Evolutionary conservation across 2,888 invertebrate genomes (phyloP), one percentile per base, ranked within the genome.

Genomic region (Agonopterix alstromeriana): DNA sequence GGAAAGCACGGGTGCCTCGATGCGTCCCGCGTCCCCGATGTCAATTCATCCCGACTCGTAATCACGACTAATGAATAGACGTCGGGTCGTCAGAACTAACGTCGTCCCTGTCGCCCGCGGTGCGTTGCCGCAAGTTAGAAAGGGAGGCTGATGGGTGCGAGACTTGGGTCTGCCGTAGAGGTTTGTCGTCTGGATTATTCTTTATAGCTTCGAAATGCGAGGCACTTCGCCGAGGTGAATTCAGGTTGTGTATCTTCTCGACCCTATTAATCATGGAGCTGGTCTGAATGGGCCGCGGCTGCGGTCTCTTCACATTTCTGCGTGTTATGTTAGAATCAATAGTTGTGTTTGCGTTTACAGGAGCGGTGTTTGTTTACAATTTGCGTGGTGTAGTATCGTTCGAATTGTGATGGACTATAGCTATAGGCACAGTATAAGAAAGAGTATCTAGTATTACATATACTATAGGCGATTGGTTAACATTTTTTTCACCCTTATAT

Each of bases 11-110:
- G 66, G 66, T 56, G 68, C 66, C 69, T 79, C 27, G 27, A 27
- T 27, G 27, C 27, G 27, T 27, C 27, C 74, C 76, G 81, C 76
- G 78, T 80, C 82, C 83, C 83, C 77, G 75, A 82, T 85, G 85
- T 85, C 85, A 85, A 84, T 84, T 85, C 82, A 83, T 83, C 83
- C 82, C 77, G 70, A 59, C 63, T 68, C 73, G 69, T 83, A 83
- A 81, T 81, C 82, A 77, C 79, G 69, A 82, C 87, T 88, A 88
- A 88, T 88, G 87, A 88, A 83, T 83, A 82, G 85, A 74, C 73
- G 82, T 59, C 68, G 72, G 61, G 59, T 61, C 71, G 67, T 68
- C 77, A 72, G 70, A 82, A 68, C 54, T 70, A 60, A 53, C 54
- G 56, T 68, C 60, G 62, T 86, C 87, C 73, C 80, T 62, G 56